A percentile compares a stretch with the other conserved stretches of the same genome.
phyloP scores from a whole-genome alignment of 1,140 invertebrate species.

The Galleria mellonella region DNA sequence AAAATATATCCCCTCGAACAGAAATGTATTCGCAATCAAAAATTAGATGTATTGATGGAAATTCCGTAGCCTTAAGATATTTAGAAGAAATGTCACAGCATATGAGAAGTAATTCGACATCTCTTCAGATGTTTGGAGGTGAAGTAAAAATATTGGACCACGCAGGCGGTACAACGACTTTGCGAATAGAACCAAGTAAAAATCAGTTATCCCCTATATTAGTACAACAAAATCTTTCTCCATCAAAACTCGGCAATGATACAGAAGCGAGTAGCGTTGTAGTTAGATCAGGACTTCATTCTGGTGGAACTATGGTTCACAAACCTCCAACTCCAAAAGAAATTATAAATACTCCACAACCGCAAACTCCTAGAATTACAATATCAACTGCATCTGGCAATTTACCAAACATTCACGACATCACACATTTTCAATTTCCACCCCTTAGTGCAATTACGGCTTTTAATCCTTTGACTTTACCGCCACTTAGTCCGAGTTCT shows the following conservation, averaged over 20 bases:
- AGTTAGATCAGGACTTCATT: conserved; percentile 82
- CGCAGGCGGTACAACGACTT: conserved; percentile 80
- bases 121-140: conserved; percentile 84
- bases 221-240: conserved; percentile 66
- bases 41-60: conserved; percentile 72
- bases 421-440: conserved; percentile 77
- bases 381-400: conserved; percentile 76
- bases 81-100: conserved; percentile 75
- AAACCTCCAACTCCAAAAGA: conserved; percentile 75
- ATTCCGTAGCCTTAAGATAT: conserved; percentile 67
- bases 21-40: conserved; percentile 70
- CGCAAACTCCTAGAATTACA: conserved; percentile 75
- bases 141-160: conserved; percentile 83
- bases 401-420: conserved; percentile 70
- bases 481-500: conserved; percentile 65
- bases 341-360: conserved; percentile 54
- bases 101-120: conserved; percentile 70
- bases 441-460: conserved; percentile 79
- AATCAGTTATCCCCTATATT: conserved; percentile 70
- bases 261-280: conserved; percentile 78
- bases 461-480: conserved; percentile 81
- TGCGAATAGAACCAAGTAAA: conserved; percentile 80
- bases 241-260: conserved; percentile 55
- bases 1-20: conserved; percentile 50
- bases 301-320: conserved; percentile 83